phyloP scores from a whole-genome alignment of 2,888 invertebrate genomes.

The Gymnocheta viridis region DNA sequence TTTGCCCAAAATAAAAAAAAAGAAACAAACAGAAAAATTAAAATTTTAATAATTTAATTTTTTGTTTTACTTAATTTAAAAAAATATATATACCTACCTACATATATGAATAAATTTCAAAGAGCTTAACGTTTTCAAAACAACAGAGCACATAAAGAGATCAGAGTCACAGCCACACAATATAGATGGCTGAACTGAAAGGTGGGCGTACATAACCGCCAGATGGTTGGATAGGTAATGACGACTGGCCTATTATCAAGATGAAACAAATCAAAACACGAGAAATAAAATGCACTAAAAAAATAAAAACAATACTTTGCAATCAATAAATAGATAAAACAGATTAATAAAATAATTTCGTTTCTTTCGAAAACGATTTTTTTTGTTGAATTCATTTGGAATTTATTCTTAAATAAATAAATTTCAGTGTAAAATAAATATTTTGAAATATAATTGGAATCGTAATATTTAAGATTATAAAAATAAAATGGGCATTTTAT shows the following conservation, averaged over 20 bases:
- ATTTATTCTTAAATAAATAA: constrained; percentile 76
- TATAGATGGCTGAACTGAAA: background rate
- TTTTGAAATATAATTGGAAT: constrained; percentile 67
- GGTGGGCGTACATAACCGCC: constrained; percentile 60
- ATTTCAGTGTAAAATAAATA: constrained; percentile 72
- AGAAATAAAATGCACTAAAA: background rate
- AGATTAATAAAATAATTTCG: background rate
- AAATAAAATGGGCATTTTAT: constrained; percentile 37
- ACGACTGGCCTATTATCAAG: constrained; percentile 27
- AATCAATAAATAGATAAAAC: background rate
- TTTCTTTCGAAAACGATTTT: background rate
- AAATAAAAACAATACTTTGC: constrained; percentile 40
- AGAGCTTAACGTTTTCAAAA: constrained; percentile 56
- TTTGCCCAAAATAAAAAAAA: constrained; percentile 43
- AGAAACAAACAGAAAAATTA: constrained; percentile 29
- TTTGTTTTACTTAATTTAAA: constrained; percentile 50
- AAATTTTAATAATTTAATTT: constrained; percentile 42
- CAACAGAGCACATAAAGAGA: constrained; percentile 11
- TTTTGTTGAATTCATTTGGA: constrained; percentile 65
- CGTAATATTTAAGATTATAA: constrained; percentile 50
- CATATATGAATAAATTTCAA: constrained; percentile 58
- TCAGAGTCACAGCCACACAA: background rate
- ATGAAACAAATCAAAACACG: constrained; percentile 42
- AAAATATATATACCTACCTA: too few species aligned
- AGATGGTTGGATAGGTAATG: constrained; percentile 17